Base-by-base conservation (phyloP, 2,797 vertebrate species). In the Protosalanx chinensis region DNA sequence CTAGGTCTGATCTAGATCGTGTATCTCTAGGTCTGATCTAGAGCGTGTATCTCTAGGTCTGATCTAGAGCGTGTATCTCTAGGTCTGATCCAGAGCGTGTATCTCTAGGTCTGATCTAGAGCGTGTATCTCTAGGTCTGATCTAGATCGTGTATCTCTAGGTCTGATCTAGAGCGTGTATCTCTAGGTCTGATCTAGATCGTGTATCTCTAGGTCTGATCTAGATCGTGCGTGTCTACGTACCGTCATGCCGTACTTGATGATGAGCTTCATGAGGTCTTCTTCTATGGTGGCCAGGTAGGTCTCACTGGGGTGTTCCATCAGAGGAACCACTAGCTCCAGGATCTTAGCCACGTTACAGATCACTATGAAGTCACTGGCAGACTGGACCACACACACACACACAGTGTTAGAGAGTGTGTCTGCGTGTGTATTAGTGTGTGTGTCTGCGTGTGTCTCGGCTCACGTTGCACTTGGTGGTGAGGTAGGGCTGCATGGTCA, bases 331-430 rank as follows among this genome's bases (percentile, higher is more conserved):
- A 98, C 97, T 69, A 98, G 92, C 58, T 99, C 97, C 85, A 99
- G 88, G 85, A 99, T 98, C 91, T 98, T 98, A 71, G 97, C 97
- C 88, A 99, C 96, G 67, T 98, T 98, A 91, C 97, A 98, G 84
- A 99, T 99, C 82, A 98, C 97, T 94, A 99, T 96, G 90, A 98
- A 98, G 90, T 99, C 97, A 91, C 98, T 98, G 90, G 97, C 95
- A 72, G 93, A 96, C 97, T 99, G 83, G 41, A 73, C 46, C 18
- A n/a, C 27, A 79, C 10, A 66, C 7, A 49, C 46, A 49, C 46
- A 49, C 46, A 51, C 3, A 18, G 4, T 1, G 5, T 6, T 16
- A 2, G 4, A 51, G 2, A 13, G 12, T 15, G 13, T 5, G n/a
- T 51, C 4, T 2, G 49, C 0, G 49, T 13, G 13, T 0, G 49